Evolutionary conservation across 1,140 invertebrate genomes (phyloP), one percentile per base, ranked within the genome.

Genomic region (Zaprionus lachaisei): DNA sequence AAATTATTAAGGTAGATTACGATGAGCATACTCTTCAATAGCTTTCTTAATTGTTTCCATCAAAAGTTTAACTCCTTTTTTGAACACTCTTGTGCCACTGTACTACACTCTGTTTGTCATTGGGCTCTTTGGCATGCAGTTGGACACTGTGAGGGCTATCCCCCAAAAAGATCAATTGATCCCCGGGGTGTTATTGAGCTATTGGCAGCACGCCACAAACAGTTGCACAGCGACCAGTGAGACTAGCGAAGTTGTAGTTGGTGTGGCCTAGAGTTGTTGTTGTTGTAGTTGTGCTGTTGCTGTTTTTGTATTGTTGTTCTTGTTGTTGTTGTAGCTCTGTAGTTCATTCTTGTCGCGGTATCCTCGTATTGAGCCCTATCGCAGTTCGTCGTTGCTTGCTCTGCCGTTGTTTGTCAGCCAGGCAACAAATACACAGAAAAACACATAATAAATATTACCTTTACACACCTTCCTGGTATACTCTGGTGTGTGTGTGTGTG

Each of bases 151-250:
- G 31, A 17, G 58, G 77, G 41, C 83, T 86, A 86, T 86, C 83
- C 83, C 76, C 79, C 62, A 80, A 83, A 86, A 77, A 83, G 80
- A 86, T 86, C 83, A 86, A 87, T 86, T 86, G 83, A 84, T 86
- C 80, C 83, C 83, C 77, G 83, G 83, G 83, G 83, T 86, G 83
- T 87, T 86, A 86, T 86, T 87, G 83, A 86, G 83, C 83, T 86
- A 82, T 86, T 86, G 83, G 83, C 83, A 83, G 76, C 79, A 82
- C 78, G 82, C 82, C 83, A 85, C 56, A 58, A 34, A 37, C 38
- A 70, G n/a, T 41, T 65, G 26, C 28, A 41, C 2, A 64, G 47
- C 22, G 6, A 34, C n/a, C 14, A 41, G 37, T 47, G 4, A 12
- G 20, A 44, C 34, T 54, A n/a, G 41, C 47, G 17, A 22, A 3